Evolutionary conservation across 2,113 vertebrate genomes (phyloP).

Genomic region (Nannobrachium achirus): DNA sequence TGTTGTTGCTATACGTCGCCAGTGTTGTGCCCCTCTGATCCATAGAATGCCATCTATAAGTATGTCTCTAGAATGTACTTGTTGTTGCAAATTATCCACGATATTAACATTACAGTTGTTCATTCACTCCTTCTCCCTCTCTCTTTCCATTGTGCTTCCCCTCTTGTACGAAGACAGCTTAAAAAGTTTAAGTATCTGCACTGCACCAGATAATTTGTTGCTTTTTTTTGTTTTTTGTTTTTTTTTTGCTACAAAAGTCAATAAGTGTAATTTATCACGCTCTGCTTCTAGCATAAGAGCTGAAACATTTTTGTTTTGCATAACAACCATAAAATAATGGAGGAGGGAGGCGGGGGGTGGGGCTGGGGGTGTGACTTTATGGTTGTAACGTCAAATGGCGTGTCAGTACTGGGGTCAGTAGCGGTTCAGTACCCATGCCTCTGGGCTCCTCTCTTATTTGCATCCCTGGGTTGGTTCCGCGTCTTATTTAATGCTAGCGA

Average conservation of each 20-base stretch:
- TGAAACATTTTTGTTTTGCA: conserved; percentile 55
- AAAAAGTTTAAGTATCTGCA: conserved; percentile 78
- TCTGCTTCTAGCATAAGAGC: conserved; percentile 62
- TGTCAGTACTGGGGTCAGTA: conserved; percentile 59
- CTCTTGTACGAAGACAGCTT: conserved; percentile 67
- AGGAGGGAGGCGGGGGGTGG: conserved; percentile 13
- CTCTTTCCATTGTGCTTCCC: conserved; percentile 50
- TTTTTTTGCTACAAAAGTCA: conserved; percentile 41
- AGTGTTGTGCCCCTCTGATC: conserved; percentile 36
- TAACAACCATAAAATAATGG: conserved; percentile 45
- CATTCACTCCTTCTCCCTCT: conserved; percentile 49
- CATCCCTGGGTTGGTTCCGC: conserved; percentile 50
- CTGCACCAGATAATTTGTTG: conserved; percentile 73
- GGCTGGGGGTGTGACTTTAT: conserved; percentile 22
- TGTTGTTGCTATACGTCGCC: conserved; percentile 1
- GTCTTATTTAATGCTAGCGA: conserved; percentile 66
- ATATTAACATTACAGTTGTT: conserved; percentile 54
- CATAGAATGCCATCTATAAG: conserved; percentile 26
- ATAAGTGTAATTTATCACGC: conserved; percentile 69
- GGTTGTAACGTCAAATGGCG: conserved; percentile 51
- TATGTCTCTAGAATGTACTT: conserved; percentile 49
- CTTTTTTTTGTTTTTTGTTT: conserved; percentile 47
- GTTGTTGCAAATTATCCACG: conserved; percentile 68
- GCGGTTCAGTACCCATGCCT: conserved; percentile 55
- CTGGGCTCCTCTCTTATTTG: conserved; percentile 54